phyloP scores from a whole-genome alignment of 2,888 invertebrate genomes.

The Proisotoma minuta region DNA sequence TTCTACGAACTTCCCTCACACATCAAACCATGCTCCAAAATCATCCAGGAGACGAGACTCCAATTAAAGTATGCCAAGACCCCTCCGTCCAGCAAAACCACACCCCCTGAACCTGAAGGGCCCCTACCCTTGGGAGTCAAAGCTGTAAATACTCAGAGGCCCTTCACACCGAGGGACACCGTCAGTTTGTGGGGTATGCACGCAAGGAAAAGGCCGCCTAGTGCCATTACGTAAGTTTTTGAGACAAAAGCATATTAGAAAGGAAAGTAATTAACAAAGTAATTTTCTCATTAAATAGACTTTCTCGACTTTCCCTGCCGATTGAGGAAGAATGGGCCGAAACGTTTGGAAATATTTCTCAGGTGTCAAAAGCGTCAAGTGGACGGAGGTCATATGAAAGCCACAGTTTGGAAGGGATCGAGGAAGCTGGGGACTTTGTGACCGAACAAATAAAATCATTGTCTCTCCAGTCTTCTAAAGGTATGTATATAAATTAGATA shows the following conservation, averaged over 20 bases:
- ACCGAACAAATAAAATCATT: no score
- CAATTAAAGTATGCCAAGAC: conserved; percentile 29
- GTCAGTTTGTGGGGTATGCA: conserved; percentile 43
- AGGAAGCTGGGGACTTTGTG: not conserved
- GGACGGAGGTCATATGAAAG: not conserved
- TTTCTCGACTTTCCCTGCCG: not conserved
- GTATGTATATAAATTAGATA: no score
- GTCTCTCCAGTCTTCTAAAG: no score
- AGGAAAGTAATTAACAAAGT: not conserved
- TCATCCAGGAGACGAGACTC: conserved; percentile 43
- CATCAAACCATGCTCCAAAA: conserved; percentile 42
- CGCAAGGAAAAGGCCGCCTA: conserved; percentile 42
- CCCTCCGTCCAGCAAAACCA: not conserved
- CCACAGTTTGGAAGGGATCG: not conserved
- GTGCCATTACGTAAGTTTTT: conserved; percentile 42
- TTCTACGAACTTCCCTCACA: conserved; percentile 44
- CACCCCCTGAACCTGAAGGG: no score
- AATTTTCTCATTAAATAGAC: not conserved
- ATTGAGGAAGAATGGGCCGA: not conserved
- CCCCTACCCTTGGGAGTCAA: not conserved
- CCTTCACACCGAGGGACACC: conserved; percentile 42
- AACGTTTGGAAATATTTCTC: no score
- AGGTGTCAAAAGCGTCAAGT: not conserved
- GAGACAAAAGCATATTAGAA: not conserved
- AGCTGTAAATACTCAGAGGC: conserved; percentile 44